These are phyloP conservation scores for Heterohyrax brucei DNA, from an alignment of 2,797 vertebrate species.

Conservation along the genomic window DNA sequence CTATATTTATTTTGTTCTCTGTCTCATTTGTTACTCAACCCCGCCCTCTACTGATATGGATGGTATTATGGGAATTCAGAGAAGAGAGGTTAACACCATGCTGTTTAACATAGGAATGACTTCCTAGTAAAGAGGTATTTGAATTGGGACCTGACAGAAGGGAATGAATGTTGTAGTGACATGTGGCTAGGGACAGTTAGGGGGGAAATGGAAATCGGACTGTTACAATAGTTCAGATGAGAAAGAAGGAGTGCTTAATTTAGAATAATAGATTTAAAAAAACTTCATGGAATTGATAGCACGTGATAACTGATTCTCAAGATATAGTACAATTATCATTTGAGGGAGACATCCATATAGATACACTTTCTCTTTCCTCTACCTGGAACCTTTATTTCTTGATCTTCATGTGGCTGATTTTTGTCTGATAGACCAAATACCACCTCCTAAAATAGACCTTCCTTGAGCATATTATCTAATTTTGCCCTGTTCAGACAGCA, in stretches of 20 bases:
- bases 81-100: background rate
- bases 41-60: background rate
- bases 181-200: background rate
- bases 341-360: background rate
- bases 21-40: background rate
- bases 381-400: constrained; percentile 42
- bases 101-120: background rate
- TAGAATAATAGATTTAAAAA: background rate
- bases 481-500: background rate
- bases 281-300: background rate
- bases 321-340: background rate
- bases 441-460: constrained; percentile 21
- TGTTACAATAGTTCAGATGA: background rate
- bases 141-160: background rate
- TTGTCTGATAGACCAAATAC: background rate
- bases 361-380: constrained; percentile 2
- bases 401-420: background rate
- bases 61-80: background rate
- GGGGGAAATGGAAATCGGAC: background rate
- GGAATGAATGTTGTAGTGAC: background rate
- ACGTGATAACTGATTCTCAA: background rate
- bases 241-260: background rate
- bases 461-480: background rate
- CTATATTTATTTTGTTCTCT: background rate
- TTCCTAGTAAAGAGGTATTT: background rate